Evolutionary conservation across 2,113 vertebrate species (phyloP), one percentile per base, ranked within the genome.

Genomic region (Jaculus jaculus): DNA sequence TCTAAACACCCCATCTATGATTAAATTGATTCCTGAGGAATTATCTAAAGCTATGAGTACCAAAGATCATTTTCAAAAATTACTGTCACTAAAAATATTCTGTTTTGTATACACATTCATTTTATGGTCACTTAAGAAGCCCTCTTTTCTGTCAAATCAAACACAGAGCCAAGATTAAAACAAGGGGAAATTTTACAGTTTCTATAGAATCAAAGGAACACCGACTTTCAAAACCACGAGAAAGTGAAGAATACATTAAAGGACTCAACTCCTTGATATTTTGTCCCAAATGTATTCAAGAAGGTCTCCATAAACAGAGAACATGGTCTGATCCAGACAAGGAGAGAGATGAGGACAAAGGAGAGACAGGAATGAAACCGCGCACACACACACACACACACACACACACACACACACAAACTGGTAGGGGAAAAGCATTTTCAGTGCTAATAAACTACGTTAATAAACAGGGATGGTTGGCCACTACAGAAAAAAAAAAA

Each of bases 21-120:
- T 61, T 90, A 83, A 89, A 90, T 54, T 75, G 91, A 42, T 77
- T 87, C 54, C 61, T 96, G 94, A 92, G 87, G 94, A 96, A 93
- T 28, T 58, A 58, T 58, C 73, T 66, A 42, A 78, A 72, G 60
- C 69, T 72, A 84, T 39, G 23, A 51, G 68, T 82, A 93, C 34
- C 94, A 84, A 61, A 95, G 96, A 7, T 93, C 88, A 92, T 91
- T 81, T 83, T 94, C 94, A 80, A 21, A 97, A 92, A 85, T 97
- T 96, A 87, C 89, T 90, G 78, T 79, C 96, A 51, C 58, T 42
- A 58, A 78, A 71, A 37, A 77, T 28, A 7, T 84, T 89, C 77
- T 89, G 26, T 86, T 90, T 34, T 89, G 16, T 84, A 61, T 89
- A 74, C 60, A 21, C 65, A 37, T 91, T 54, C 4, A 23, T 69